Evolutionary conservation across 2,888 invertebrate species (phyloP), one percentile per base, ranked within the genome.

Genomic region (Stenurella melanura): DNA sequence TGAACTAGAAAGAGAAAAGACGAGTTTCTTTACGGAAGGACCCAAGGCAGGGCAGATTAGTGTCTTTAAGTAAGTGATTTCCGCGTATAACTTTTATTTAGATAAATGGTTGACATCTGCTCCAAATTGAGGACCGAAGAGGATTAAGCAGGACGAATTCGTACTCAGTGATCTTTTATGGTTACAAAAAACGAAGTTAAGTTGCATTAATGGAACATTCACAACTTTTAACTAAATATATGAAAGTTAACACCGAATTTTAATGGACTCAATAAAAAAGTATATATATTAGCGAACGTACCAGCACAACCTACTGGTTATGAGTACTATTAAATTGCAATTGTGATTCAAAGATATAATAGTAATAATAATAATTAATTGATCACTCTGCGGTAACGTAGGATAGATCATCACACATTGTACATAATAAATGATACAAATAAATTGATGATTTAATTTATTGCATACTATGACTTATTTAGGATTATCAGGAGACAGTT

Each of bases 41-140:
- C 26, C n/a, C 61, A 21, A 54, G 54, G 19, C 54, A 54, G 15
- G n/a, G 54, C 26, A 26, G 72, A 72, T 72, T 72, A 72, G 54
- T 50, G 54, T 30, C 72, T 18, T 72, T 63, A 72, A 72, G 54
- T 70, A 70, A 70, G 70, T 70, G 70, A 70, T 61, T 70, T 60
- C 19, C 60, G 11, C 38, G 42, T 42, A 60, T 61, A 70, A 70
- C 38, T 70, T 70, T 70, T 70, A 70, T 70, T 70, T 70, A 61
- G 70, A 70, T 60, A 70, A 70, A 70, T 70, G 70, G 56, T 12
- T 61, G 70, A 21, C 60, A 70, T 70, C 60, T 70, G 60, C 30
- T 61, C 21, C 18, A 60, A n/a, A 60, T 70, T 42, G 58, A 18
- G 58, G 12, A 17, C n/a, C 12, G 63, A n/a, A 34, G 18, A 34